Evolutionary conservation across 2,113 vertebrate genomes (phyloP), one percentile per base, ranked within the genome.

Genomic region (Macrotus californicus): DNA sequence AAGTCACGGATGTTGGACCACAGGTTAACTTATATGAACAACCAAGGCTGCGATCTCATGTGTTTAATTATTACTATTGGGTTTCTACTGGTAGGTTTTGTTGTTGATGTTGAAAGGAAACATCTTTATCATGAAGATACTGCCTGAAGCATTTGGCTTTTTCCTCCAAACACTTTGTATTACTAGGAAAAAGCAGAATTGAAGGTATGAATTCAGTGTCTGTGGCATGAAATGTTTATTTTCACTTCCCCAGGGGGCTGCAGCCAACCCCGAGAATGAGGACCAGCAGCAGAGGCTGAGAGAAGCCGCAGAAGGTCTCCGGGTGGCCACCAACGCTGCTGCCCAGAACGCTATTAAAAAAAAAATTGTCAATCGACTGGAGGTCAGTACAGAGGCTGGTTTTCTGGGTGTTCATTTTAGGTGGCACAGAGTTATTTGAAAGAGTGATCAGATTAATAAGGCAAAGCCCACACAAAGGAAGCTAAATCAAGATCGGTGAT

Each of bases 281-380:
- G 99, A 99, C 97, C 99, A 99, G 87, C 99, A 99, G 96, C 99
- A 99, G 97, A 98, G 99, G 87, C 98, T 99, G 64, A 98, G 99
- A 83, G 99, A 99, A 97, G 99, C 99, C 5, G 99, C 99, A 0
- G 99, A 99, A 95, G 99, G 99, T 5, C 98, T 99, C 41, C 98
- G 99, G 0, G 99, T 99, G 34, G 99, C 99, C 69, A 99, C 99
- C 70, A 99, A 99, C 2, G 99, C 99, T 0, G 99, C 99, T 0
- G 99, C 99, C 75, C 99, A 99, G 97, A 99, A 99, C 4, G 99
- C 99, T 26, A 99, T 99, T 73, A 99, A 99, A 98, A 99, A 99
- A 97, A 99, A 99, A 96, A 99, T 99, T 3, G 98, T 99, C 97
- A 99, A 99, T 98, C 98, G 99, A 95, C 98, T 99, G 93, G 99